A percentile compares a stretch with the other conserved stretches of the same genome.
phyloP scores from a whole-genome alignment of 2,797 vertebrate genomes.

The Sebastes hubbsi region DNA sequence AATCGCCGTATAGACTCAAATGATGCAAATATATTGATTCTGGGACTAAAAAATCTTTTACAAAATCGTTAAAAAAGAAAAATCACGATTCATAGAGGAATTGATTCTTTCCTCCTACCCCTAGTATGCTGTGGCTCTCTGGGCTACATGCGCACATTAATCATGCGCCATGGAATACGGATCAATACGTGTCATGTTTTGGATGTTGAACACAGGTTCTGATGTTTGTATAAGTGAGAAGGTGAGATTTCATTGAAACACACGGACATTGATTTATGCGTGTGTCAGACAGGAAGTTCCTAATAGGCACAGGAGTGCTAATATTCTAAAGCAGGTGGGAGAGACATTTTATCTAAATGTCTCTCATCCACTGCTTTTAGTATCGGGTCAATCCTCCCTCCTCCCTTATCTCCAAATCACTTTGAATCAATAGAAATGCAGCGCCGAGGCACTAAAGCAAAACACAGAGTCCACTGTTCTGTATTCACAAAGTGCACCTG shows the following conservation, averaged over 20 bases:
- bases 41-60: no score
- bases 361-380: slow-evolving; percentile 47
- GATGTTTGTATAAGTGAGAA: slow-evolving; percentile 3
- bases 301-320: not conserved
- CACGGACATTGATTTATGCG: not conserved
- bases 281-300: not conserved
- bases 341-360: slow-evolving; percentile 31
- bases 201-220: slow-evolving; percentile 12
- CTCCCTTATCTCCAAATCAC: slow-evolving; percentile 43
- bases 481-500: slow-evolving; percentile 54
- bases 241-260: slow-evolving; percentile 20
- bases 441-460: slow-evolving; percentile 11
- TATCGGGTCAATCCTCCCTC: not conserved
- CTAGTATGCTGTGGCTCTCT: not conserved
- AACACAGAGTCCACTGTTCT: slow-evolving; percentile 32
- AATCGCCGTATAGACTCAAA: no score
- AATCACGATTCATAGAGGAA: no score
- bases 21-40: no score
- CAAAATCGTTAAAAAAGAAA: no score
- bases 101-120: no score
- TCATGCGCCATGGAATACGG: slow-evolving; percentile 13
- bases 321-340: slow-evolving; percentile 33
- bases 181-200: slow-evolving; percentile 57
- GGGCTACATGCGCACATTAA: not conserved
- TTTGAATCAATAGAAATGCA: slow-evolving; percentile 59